Base-by-base conservation (phyloP, 2,888 invertebrate genomes). In the Drosophila percnosoma region DNA sequence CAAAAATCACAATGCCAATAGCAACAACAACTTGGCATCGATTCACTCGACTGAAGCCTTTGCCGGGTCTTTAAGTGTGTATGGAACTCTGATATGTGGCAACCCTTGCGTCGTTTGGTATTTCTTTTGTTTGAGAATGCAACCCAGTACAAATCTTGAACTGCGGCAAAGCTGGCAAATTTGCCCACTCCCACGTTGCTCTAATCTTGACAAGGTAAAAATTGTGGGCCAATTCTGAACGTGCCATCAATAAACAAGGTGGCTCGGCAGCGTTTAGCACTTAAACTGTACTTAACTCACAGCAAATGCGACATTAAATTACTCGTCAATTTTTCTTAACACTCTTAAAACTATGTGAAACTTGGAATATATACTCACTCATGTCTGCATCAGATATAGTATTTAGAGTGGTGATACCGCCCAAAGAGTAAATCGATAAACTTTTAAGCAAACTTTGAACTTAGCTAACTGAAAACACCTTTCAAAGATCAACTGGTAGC, bases 21-120 rank as follows among this genome's bases (percentile, higher is more conserved):
- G 40, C 38, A 61, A 66, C 62, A 57, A 61, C 65, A 78, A 27
- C 62, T 63, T 73, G 78, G 59, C 77, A 74, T 78, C 74, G 57
- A 68, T 78, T 68, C 60, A 27, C 34, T 52, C 54, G 31, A 52
- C 42, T 74, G 49, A 55, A 52, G 51, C 40, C 52, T 59, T 65
- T 52, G 57, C 60, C 45, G 51, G 45, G 42, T 63, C 21, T 49
- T 60, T 53, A 45, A 58, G 71, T 65, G 61, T 45, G 42, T 57
- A 31, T 60, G 63, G 31, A 48, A 42, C 59, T 59, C 48, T 21
- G 66, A 68, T 55, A 62, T 58, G 60, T 71, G 65, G 58, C 66
- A 60, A 31, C 55, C 48, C 62, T 71, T 55, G 48, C 51, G 48
- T 42, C 34, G 36, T 55, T 66, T 53, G 59, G 36, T 42, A 61